Percentiles rank a stretch among this genome's conserved stretches.
phyloP scores from a whole-genome alignment of 2,113 vertebrate genomes.

The Shinisaurus crocodilurus region DNA sequence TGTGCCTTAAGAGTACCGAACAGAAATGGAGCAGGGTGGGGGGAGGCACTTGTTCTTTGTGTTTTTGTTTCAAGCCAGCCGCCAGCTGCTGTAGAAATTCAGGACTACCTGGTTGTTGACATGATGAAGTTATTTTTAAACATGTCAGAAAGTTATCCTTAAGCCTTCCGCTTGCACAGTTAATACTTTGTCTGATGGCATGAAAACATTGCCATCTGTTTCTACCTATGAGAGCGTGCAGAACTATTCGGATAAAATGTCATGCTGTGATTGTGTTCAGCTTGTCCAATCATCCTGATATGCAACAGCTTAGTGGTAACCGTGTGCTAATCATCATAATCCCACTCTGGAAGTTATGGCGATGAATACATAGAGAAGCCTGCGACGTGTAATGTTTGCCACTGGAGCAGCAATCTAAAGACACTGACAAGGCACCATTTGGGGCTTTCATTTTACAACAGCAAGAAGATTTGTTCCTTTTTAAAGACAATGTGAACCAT shows the following conservation, averaged over 20 bases:
- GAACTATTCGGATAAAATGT: constrained; percentile 15
- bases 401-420: not conserved
- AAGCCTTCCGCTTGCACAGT: constrained; percentile 19
- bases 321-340: constrained; percentile 19
- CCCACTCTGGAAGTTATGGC: not conserved
- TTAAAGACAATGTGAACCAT: not conserved
- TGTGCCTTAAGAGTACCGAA: not conserved
- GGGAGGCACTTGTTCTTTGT: not conserved
- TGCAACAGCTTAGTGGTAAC: constrained; percentile 16
- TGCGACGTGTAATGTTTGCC: not conserved
- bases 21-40: too few relatives aligned
- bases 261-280: constrained; percentile 33
- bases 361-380: constrained; percentile 19
- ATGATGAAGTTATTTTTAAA: constrained; percentile 43
- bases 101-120: constrained; percentile 18
- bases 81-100: constrained; percentile 8
- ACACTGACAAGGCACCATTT: not conserved
- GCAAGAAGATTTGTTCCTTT: not conserved
- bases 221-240: not conserved
- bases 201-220: constrained; percentile 18
- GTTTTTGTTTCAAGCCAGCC: not conserved
- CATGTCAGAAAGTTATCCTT: constrained; percentile 18
- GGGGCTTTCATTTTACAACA: constrained; percentile 1
- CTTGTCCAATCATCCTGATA: constrained; percentile 9
- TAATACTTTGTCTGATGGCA: constrained; percentile 28